Evolutionary conservation across 2,888 invertebrate genomes (phyloP), one percentile per base, ranked within the genome.

Genomic region (Phaonia tiefii): DNA sequence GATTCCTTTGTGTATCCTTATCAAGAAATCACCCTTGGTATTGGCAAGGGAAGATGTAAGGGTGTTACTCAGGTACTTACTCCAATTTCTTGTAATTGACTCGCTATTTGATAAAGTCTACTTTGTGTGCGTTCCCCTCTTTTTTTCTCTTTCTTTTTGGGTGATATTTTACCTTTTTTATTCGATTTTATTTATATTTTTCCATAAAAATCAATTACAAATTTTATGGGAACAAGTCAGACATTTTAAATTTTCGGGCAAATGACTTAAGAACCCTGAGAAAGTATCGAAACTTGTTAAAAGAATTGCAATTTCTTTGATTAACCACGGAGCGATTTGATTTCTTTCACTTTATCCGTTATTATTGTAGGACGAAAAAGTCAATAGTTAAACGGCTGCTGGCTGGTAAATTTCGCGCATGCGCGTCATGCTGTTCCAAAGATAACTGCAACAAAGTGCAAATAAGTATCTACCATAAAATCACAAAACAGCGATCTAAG

Each of bases 21-120:
- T 54, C 20, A 25, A 54, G n/a, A 42, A 15, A 37, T 37, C 66
- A 54, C 63, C 73, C 69, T 49, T 46, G 11, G 31, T n/a, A n/a
- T 31, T 31, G 31, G 31, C 31, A 31, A 31, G 31, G 8, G 3
- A 31, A 31, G 31, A 31, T 31, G 31, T 54, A 39, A 49, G 15
- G 42, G 20, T 51, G 51, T 8, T 63, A 25, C 22, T 37, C 20
- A 71, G 70, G 74, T 42, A 77, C 25, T 66, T 60, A 44, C 74
- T 44, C 60, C 44, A 63, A 71, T 77, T 74, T 77, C 49, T 71
- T 77, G 60, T 66, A 74, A 80, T 76, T 80, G 56, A 73, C 65
- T 58, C 42, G 25, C 31, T 46, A 63, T 58, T 75, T 66, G 25
- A 56, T 70, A 63, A 39, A 20, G 39, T 66, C 26, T 17, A 10